A percentile compares a stretch with the other conserved stretches of the same genome.
phyloP scores from a whole-genome alignment of 2,888 invertebrate species.

The Rhopalosiphum nymphaeae region DNA sequence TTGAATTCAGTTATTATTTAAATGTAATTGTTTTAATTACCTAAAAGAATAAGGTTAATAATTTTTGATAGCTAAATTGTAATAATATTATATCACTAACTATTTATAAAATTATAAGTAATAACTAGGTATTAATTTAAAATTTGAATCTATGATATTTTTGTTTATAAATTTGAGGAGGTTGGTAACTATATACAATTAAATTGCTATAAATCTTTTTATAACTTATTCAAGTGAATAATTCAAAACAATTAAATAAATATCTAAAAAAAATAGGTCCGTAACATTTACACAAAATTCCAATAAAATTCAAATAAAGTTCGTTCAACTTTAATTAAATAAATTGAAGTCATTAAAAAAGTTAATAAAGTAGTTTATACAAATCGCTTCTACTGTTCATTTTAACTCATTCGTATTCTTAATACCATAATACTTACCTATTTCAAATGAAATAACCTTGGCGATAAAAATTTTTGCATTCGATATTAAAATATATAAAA shows the following conservation, averaged over 20 bases:
- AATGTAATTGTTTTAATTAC: background rate
- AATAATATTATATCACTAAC: too few species aligned
- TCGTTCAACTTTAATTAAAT: background rate
- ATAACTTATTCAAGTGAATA: background rate
- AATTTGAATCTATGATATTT: background rate
- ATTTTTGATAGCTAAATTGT: too few species aligned
- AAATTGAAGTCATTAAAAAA: background rate
- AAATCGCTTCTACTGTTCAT: background rate
- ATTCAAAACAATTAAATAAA: background rate
- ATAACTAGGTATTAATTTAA: background rate
- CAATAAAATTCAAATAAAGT: constrained; percentile 4
- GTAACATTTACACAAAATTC: background rate
- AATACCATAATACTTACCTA: background rate
- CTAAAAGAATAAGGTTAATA: background rate
- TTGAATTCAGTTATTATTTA: background rate
- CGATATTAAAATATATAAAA: background rate
- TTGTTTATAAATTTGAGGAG: background rate
- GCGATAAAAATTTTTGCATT: background rate
- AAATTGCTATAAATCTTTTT: background rate
- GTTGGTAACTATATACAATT: background rate
- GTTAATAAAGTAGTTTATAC: background rate
- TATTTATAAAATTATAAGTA: background rate
- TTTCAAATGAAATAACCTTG: background rate
- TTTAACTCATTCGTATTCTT: background rate
- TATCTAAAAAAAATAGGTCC: background rate